Percentiles rank a stretch among this genome's conserved stretches.
Conservation (phyloP, 92 coral and sea anemone species). For the Phenganax subtilis region DNA sequence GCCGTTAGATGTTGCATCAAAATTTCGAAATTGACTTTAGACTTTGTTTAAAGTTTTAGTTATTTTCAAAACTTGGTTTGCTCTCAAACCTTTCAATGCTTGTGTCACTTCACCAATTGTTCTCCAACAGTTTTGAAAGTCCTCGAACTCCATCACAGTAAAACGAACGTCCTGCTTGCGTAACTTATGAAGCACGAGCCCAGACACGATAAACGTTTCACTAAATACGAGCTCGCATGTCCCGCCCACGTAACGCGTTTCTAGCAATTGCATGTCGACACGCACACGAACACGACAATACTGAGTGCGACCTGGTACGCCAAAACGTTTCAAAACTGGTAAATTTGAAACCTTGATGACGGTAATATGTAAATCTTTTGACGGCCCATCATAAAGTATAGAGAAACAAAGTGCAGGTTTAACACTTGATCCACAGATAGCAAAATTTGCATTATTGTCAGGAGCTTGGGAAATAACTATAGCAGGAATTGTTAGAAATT, state of each 20-base stretch:
- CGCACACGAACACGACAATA: conserved; percentile 90
- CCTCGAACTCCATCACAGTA: conserved; percentile 50
- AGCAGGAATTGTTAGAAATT: neutral
- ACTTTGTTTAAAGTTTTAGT: conserved; percentile 64
- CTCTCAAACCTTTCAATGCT: conserved; percentile 80
- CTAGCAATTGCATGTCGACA: conserved; percentile 74
- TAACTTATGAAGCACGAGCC: conserved; percentile 87
- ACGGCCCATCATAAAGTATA: conserved; percentile 80
- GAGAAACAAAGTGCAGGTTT: conserved; percentile 69
- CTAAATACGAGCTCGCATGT: conserved; percentile 75
- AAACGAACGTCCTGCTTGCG: conserved; percentile 85
- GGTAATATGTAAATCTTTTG: conserved; percentile 81
- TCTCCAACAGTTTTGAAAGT: conserved; percentile 75
- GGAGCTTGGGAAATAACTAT: conserved; percentile 4
- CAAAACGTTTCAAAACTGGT: conserved; percentile 60
- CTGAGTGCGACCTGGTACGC: conserved; percentile 76
- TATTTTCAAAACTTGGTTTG: conserved; percentile 75
- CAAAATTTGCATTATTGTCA: conserved; percentile 18
- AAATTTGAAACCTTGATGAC: conserved; percentile 73
- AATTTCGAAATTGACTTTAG: neutral
- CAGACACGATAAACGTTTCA: conserved; percentile 90
- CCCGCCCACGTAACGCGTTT: conserved; percentile 79
- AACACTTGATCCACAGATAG: neutral
- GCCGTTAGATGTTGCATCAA: neutral
- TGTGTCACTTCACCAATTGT: conserved; percentile 85